Evolutionary conservation across 2,797 vertebrate species (phyloP).

Genomic region (Lepus oiostolus): DNA sequence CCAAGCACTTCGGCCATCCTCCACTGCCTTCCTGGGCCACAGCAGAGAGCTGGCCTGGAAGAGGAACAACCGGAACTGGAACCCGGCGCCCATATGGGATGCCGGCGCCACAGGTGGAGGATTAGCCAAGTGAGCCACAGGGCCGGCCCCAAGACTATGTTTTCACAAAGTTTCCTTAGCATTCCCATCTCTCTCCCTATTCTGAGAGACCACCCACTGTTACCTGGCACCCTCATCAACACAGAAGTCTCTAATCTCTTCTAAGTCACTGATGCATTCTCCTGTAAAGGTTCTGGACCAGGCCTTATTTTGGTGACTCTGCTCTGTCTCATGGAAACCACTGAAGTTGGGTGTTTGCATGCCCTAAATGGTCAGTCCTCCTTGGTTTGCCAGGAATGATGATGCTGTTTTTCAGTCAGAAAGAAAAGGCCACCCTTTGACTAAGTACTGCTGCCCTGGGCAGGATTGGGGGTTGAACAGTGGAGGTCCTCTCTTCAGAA

Average conservation of each 20-base stretch:
- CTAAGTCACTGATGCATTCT: not conserved
- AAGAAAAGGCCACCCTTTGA: conserved; percentile 7
- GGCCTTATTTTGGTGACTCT: not conserved
- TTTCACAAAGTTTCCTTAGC: not conserved
- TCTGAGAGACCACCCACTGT: not conserved
- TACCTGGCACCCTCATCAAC: not conserved
- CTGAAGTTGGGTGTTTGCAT: not conserved
- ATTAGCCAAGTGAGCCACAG: no score
- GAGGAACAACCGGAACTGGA: no score
- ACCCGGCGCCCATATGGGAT: no score
- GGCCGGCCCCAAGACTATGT: not conserved
- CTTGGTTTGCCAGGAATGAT: not conserved
- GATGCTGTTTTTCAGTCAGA: not conserved
- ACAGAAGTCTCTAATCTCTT: conserved; percentile 28
- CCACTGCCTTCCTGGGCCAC: no score
- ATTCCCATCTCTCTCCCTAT: not conserved
- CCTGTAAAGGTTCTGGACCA: not conserved
- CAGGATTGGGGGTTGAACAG: not conserved
- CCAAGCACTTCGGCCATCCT: no score
- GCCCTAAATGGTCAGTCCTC: not conserved
- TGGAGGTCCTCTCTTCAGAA: not conserved
- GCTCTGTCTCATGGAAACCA: not conserved
- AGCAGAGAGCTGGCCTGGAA: no score
- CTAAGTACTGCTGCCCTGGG: not conserved
- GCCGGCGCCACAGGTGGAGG: no score